Conservation (phyloP, 1,140 invertebrate species). For the Latrodectus geometricus region DNA sequence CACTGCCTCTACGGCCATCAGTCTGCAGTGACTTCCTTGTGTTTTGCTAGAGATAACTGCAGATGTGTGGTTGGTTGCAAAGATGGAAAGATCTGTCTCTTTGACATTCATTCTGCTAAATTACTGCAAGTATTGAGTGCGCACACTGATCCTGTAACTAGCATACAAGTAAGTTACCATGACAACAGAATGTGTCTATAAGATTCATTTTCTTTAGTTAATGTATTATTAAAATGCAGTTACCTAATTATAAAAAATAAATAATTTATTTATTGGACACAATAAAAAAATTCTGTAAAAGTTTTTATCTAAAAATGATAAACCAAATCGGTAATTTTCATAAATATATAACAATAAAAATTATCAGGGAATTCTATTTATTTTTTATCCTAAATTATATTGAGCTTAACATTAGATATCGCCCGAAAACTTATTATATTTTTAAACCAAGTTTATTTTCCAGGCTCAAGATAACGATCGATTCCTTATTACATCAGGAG, state of each 20-base stretch:
- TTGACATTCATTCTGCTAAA: conserved; percentile 82
- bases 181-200: no score
- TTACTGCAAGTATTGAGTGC: conserved; percentile 77
- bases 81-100: conserved; percentile 79
- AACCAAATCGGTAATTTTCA: no score
- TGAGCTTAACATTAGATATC: no score
- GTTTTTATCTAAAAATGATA: no score
- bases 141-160: conserved; percentile 75
- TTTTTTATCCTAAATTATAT: no score
- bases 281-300: no score
- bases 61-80: conserved; percentile 80
- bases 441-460: background rate
- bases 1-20: conserved; percentile 78
- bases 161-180: conserved; percentile 67
- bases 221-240: no score
- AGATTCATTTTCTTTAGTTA: no score
- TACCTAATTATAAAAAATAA: no score
- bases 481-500: conserved; percentile 82
- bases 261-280: no score
- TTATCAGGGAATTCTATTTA: no score
- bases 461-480: conserved; percentile 83
- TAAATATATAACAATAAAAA: no score
- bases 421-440: background rate
- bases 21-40: conserved; percentile 76
- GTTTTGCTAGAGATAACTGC: conserved; percentile 81